Evolutionary conservation across 2,888 invertebrate species (phyloP).

Genomic region (Ormia ochracea): DNA sequence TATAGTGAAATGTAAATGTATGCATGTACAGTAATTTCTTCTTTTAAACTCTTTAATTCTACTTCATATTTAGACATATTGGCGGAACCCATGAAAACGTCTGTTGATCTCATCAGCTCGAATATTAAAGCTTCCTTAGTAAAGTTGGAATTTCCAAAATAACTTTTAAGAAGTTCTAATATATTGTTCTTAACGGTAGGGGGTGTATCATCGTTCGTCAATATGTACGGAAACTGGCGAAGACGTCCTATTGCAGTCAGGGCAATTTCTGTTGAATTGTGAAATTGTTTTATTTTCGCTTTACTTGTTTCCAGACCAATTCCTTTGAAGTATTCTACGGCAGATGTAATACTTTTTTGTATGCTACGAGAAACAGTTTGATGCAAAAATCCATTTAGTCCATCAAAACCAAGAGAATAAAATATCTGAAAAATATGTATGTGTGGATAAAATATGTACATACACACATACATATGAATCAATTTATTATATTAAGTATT

Average conservation of each 20-base stretch:
- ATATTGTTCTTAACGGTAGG: constrained; percentile 18
- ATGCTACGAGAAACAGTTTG: constrained; percentile 67
- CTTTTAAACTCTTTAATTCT: constrained; percentile 61
- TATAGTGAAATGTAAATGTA: too few species aligned
- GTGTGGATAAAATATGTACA: constrained; percentile 66
- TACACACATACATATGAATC: not conserved
- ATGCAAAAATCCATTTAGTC: constrained; percentile 67
- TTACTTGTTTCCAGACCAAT: constrained; percentile 63
- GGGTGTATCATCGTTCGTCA: not conserved
- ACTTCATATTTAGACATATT: constrained; percentile 63
- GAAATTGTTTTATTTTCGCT: constrained; percentile 61
- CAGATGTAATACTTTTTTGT: constrained; percentile 65
- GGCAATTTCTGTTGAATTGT: constrained; percentile 67
- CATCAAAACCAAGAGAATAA: constrained; percentile 67
- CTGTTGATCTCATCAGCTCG: constrained; percentile 67
- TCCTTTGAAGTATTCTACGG: constrained; percentile 66
- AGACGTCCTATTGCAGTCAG: constrained; percentile 64
- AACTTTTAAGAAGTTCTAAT: constrained; percentile 58
- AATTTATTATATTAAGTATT: not conserved
- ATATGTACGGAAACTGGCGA: constrained; percentile 63
- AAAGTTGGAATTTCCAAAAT: constrained; percentile 65
- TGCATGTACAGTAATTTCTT: constrained; percentile 62
- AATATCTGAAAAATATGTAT: too few species aligned
- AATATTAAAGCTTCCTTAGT: constrained; percentile 70
- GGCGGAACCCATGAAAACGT: constrained; percentile 67